Percentiles rank a stretch among this genome's conserved stretches.
Conservation (phyloP, 2,888 invertebrate genomes). For the Agrochola litura region DNA sequence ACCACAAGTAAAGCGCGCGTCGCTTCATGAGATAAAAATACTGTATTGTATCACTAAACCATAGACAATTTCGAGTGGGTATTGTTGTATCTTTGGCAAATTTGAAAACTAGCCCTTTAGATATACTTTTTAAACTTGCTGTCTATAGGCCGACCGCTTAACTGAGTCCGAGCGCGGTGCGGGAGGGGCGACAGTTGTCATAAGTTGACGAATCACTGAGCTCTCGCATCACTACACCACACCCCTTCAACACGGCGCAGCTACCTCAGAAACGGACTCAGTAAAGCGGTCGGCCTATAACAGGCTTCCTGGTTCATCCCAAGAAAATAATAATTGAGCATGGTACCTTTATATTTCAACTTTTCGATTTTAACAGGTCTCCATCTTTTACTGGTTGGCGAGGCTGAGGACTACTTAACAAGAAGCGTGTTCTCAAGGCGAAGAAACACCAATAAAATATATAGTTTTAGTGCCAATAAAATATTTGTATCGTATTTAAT, state of each 20-base stretch:
- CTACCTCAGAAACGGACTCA: too few species aligned
- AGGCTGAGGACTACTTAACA: conserved; percentile 79
- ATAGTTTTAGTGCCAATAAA: conserved; percentile 42
- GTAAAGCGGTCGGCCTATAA: too few species aligned
- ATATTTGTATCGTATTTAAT: conserved; percentile 44
- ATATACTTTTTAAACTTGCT: not conserved
- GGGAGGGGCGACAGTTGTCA: too few species aligned
- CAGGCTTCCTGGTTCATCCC: not conserved
- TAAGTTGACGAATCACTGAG: too few species aligned
- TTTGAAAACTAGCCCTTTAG: not conserved
- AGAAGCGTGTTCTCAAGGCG: conserved; percentile 66
- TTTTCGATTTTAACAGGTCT: conserved; percentile 74
- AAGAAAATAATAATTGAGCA: not conserved
- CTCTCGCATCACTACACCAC: too few species aligned
- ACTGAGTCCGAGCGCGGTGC: too few species aligned
- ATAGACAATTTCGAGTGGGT: not conserved
- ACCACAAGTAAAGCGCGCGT: too few species aligned
- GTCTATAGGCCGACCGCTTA: too few species aligned
- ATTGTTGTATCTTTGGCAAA: not conserved
- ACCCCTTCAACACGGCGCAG: too few species aligned
- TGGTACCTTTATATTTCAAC: not conserved
- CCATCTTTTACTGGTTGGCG: conserved; percentile 89
- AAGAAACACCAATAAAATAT: conserved; percentile 61
- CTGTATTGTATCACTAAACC: not conserved
- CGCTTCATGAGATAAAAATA: too few species aligned